Percentiles rank a stretch among this genome's conserved stretches.
Evolutionary conservation across 2,888 invertebrate species (phyloP).

Genomic region (Urechis unicinctus): DNA sequence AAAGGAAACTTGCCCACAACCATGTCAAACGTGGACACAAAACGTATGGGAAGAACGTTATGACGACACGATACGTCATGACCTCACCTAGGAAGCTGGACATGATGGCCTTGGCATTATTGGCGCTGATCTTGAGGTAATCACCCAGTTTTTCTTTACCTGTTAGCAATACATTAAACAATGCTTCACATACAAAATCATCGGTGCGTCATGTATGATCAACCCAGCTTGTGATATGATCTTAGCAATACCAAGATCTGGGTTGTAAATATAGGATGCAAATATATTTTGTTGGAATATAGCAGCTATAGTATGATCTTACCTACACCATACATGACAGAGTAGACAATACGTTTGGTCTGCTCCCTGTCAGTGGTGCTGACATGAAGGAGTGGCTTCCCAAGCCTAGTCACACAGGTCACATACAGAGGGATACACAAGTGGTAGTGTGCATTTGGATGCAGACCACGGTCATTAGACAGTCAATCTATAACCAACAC

Average conservation of each 20-base stretch:
- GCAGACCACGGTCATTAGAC: too few relatives aligned
- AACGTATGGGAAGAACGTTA: too few relatives aligned
- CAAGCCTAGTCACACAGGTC: conserved; percentile 27
- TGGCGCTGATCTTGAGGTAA: conserved; percentile 34
- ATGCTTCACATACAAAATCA: neutral
- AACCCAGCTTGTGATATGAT: too few relatives aligned
- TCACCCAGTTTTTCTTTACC: conserved; percentile 42
- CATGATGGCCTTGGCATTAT: conserved; percentile 39
- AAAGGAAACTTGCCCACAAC: too few relatives aligned
- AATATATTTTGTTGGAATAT: too few relatives aligned
- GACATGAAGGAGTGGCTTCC: conserved; percentile 24
- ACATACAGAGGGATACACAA: too few relatives aligned
- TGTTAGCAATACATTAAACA: conserved; percentile 16
- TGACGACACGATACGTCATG: too few relatives aligned
- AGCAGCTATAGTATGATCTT: too few relatives aligned
- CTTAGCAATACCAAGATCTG: neutral
- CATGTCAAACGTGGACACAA: too few relatives aligned
- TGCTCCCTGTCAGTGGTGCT: conserved; percentile 36
- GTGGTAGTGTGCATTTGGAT: too few relatives aligned
- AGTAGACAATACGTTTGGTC: conserved; percentile 45
- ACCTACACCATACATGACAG: conserved; percentile 42
- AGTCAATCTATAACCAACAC: too few relatives aligned
- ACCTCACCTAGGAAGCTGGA: conserved; percentile 36
- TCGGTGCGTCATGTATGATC: too few relatives aligned
- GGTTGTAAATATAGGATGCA: neutral